Percentiles rank a stretch among this genome's conserved stretches.
Evolutionary conservation across 2,113 vertebrate species (phyloP).

Genomic region (Syngnathus floridae): DNA sequence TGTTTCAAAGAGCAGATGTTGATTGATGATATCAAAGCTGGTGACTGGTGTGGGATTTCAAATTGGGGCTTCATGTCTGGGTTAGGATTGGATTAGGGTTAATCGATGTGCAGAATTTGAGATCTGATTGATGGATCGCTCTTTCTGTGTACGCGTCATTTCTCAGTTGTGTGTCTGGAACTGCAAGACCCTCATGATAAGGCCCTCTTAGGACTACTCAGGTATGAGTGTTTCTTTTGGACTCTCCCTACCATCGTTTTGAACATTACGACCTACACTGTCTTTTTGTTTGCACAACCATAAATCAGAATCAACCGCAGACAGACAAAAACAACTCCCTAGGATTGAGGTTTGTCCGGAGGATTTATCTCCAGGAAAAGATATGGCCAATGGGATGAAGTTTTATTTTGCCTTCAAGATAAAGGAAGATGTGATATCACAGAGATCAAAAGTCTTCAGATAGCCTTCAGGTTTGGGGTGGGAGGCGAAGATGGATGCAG

Average conservation of each 20-base stretch:
- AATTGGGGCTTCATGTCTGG: too few species aligned
- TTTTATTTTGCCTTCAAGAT: neutral
- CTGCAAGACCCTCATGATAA: constrained; percentile 43
- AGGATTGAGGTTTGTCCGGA: neutral
- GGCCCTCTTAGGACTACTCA: neutral
- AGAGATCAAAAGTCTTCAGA: neutral
- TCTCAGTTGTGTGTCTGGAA: constrained; percentile 21
- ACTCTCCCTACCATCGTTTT: neutral
- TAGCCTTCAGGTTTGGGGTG: neutral
- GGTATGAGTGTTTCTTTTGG: constrained; percentile 1
- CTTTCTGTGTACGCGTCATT: neutral
- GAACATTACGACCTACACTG: neutral
- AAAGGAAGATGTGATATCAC: neutral
- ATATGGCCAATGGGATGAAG: neutral
- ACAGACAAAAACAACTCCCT: constrained; percentile 9
- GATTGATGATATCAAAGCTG: neutral
- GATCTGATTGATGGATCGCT: neutral
- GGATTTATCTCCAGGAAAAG: neutral
- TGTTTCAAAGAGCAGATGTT: neutral
- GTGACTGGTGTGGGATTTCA: neutral
- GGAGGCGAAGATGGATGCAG: neutral
- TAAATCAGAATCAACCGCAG: constrained; percentile 9
- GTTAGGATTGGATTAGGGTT: too few species aligned
- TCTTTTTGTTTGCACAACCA: neutral
- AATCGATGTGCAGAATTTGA: too few species aligned